Conservation (phyloP, 2,797 vertebrate species). For the Huso huso region DNA sequence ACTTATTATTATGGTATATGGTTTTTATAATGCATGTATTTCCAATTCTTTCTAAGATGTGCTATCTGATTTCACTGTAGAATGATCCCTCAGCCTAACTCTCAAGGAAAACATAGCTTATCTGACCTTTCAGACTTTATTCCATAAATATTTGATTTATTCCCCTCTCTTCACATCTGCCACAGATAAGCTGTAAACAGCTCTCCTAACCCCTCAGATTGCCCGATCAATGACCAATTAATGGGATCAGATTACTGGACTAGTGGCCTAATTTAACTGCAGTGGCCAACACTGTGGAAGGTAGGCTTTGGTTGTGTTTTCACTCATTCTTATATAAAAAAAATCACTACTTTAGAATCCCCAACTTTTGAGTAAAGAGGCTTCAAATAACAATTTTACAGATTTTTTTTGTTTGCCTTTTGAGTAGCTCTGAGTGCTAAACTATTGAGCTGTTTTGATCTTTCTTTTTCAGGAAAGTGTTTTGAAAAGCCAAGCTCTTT, state of each 20-base stretch:
- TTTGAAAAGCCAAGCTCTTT: too few relatives aligned
- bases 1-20: neutral
- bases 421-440: too few relatives aligned
- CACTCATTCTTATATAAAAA: too few relatives aligned
- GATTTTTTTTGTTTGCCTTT: too few relatives aligned
- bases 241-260: conserved; percentile 2
- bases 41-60: conserved; percentile 1
- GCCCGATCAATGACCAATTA: neutral
- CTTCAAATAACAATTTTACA: too few relatives aligned
- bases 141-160: conserved; percentile 10
- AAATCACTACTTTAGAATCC: too few relatives aligned
- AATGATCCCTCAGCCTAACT: conserved; percentile 10
- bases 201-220: neutral
- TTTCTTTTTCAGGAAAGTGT: too few relatives aligned
- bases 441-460: too few relatives aligned
- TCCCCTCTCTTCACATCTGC: neutral
- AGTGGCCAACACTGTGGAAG: neutral
- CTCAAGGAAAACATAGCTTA: conserved; percentile 1
- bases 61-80: conserved; percentile 4
- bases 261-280: neutral
- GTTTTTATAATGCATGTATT: neutral
- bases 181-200: conserved; percentile 12
- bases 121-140: conserved; percentile 8
- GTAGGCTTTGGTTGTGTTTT: too few relatives aligned
- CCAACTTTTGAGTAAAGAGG: too few relatives aligned